phyloP scores from a whole-genome alignment of 2,888 invertebrate species.

The Leucophenga montana region DNA sequence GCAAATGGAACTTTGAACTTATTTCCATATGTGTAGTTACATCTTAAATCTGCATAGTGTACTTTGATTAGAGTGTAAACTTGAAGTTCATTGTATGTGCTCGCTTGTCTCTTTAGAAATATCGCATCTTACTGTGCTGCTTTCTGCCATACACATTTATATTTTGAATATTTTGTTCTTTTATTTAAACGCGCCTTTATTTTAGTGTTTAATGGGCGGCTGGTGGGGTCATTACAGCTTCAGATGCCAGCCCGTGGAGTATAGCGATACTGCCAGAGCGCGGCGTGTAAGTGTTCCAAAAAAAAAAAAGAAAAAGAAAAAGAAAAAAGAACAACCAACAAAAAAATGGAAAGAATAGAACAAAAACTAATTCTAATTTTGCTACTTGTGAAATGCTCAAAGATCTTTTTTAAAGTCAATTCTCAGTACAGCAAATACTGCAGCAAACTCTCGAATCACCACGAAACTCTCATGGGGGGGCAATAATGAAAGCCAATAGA shows the following conservation, averaged over 20 bases:
- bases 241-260: conserved; percentile 93
- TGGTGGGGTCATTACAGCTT: conserved; percentile 93
- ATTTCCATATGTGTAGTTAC: too few relatives aligned
- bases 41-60: neutral
- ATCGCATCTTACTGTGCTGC: too few relatives aligned
- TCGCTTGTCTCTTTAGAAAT: too few relatives aligned
- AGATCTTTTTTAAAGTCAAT: neutral
- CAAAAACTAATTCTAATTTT: conserved; percentile 9
- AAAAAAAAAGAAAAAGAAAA: conserved; percentile 30
- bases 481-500: too few relatives aligned
- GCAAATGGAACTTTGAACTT: too few relatives aligned
- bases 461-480: conserved; percentile 44
- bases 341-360: too few relatives aligned
- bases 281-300: conserved; percentile 82
- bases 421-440: neutral
- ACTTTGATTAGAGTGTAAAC: neutral
- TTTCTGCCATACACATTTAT: neutral
- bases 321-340: too few relatives aligned
- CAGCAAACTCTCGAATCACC: conserved; percentile 17
- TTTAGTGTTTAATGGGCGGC: conserved; percentile 89
- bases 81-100: too few relatives aligned
- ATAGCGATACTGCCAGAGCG: conserved; percentile 85
- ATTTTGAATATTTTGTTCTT: conserved; percentile 21
- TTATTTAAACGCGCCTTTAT: conserved; percentile 49
- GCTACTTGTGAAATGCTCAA: too few relatives aligned